Base-by-base conservation (phyloP, 1,140 invertebrate species). In the Megathymus violae region DNA sequence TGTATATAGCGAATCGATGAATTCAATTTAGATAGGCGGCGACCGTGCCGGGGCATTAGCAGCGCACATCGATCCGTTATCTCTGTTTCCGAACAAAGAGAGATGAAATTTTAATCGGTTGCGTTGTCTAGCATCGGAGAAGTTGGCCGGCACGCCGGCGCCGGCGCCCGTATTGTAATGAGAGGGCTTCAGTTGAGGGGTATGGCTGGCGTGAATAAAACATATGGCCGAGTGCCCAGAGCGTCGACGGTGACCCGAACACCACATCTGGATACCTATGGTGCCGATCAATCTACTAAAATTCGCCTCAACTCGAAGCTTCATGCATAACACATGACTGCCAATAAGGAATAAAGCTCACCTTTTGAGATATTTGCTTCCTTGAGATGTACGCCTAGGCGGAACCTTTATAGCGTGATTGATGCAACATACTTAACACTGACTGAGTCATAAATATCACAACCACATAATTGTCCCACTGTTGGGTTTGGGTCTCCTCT, bases 91-190 rank as follows among this genome's bases (percentile, higher is more conserved):
- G 80, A 81, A 89, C 84, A 85, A 84, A 85, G 79, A 80, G 80
- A 77, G 70, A 88, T 89, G 85, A 89, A 88, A 87, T 82, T 88
- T 89, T 89, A 88, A 89, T 86, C 79, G 83, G 79, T 82, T 76
- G 76, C 79, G 78, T 85, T 77, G 76, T 82, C 76, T 82, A 74
- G 70, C 75, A 73, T 78, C 70, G 75, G 69, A 74, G 77, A 82
- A 85, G 78, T 82, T 74, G 67, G 61, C 66, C 74, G 78, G 47
- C 71, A 48, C 47, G 67, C 68, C 72, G 70, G 74, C 77, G 74
- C 76, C 74, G 63, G 70, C 64, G 61, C 62, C 59, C 69, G 72
- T 82, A 82, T 85, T 83, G 74, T 87, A 84, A 81, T 80, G 74
- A 78, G 75, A 62, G 67, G 67, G 64, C 70, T 52, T 51, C 56